Conservation (phyloP, 1,140 invertebrate genomes). For the Sinonovacula constricta region DNA sequence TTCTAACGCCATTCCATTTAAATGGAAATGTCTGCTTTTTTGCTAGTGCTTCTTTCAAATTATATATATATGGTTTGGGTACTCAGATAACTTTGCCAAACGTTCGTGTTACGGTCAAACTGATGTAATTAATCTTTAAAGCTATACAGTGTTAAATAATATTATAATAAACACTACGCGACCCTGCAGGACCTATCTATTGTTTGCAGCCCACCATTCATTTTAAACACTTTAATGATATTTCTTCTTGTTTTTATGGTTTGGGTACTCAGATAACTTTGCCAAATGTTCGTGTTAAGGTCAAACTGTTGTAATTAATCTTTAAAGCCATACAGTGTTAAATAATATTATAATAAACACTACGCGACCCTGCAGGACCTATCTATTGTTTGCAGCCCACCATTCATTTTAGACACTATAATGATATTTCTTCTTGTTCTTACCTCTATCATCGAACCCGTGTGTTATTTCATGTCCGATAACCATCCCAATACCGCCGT, state of each 20-base stretch:
- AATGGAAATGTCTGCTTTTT: too few relatives aligned
- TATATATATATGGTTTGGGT: too few relatives aligned
- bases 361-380: not conserved
- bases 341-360: not conserved
- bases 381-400: not conserved
- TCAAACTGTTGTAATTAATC: not conserved
- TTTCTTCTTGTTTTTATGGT: too few relatives aligned
- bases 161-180: not conserved
- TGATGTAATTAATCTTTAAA: not conserved
- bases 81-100: too few relatives aligned
- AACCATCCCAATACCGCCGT: slow-evolving; percentile 82
- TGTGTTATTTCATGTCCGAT: slow-evolving; percentile 84
- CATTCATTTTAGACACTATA: not conserved
- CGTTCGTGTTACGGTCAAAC: not conserved
- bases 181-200: not conserved
- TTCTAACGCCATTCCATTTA: too few relatives aligned
- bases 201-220: not conserved
- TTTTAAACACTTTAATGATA: not conserved
- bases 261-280: too few relatives aligned
- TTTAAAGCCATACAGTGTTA: not conserved
- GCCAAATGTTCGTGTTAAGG: too few relatives aligned
- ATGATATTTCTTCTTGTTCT: not conserved
- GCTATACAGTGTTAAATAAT: not conserved
- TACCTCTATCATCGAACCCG: slow-evolving; percentile 81
- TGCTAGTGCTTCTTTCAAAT: too few relatives aligned